These are phyloP conservation scores for Drosophila bifasciata DNA, from an alignment of 1,140 invertebrate species.

Conservation along the genomic window DNA sequence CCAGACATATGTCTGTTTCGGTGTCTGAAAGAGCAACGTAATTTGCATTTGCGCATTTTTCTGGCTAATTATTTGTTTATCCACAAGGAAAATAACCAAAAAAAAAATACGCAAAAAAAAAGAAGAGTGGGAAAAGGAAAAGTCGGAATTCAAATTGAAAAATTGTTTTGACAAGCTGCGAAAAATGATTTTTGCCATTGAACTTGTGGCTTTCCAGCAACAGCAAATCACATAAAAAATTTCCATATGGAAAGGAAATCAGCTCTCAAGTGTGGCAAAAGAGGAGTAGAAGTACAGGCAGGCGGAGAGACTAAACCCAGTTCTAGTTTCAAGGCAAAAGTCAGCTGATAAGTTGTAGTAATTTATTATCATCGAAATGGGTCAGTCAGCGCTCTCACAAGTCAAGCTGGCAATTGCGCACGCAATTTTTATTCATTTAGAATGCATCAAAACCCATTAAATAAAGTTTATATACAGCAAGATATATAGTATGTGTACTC, in stretches of 20 bases:
- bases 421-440: constrained; percentile 46
- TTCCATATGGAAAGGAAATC: background rate
- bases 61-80: constrained; percentile 53
- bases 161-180: constrained; percentile 40
- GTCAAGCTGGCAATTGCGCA: constrained; percentile 38
- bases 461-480: constrained; percentile 6
- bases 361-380: constrained; percentile 48
- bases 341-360: constrained; percentile 39
- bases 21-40: constrained; percentile 16
- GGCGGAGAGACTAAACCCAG: constrained; percentile 23
- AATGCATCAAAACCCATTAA: constrained; percentile 47
- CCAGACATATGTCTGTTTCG: constrained; percentile 32
- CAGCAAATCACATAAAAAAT: constrained; percentile 18
- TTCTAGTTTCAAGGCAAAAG: constrained; percentile 38
- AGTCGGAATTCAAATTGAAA: constrained; percentile 5
- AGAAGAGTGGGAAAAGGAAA: background rate
- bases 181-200: constrained; percentile 39
- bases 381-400: constrained; percentile 25
- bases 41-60: constrained; percentile 51
- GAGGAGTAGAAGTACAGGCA: background rate
- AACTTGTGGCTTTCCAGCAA: constrained; percentile 30
- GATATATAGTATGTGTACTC: no score
- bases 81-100: constrained; percentile 41
- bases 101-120: no score
- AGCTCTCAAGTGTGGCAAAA: no score